Base-by-base conservation (phyloP, 2,888 invertebrate genomes). In the Iphiclides podalirius region DNA sequence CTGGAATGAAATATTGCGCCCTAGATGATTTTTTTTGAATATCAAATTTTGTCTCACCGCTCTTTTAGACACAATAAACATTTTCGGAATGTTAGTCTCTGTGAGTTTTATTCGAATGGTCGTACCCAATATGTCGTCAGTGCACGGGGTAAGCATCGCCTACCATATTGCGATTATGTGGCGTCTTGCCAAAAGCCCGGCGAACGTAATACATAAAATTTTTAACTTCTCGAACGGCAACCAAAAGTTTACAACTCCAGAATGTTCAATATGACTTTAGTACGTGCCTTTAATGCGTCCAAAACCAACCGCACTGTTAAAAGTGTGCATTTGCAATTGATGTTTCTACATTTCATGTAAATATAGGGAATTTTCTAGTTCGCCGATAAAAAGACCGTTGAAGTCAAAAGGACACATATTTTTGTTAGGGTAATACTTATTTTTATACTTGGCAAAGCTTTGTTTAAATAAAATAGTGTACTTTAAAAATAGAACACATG, bases 171-270 rank as follows among this genome's bases (percentile, higher is more conserved):
- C 39, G 34, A 39, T 39, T 40, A 44, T 42, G 44, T 44, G 44
- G 50, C 50, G 17, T 44, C 35, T 34, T 50, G 50, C 50, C 50
- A 50, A 40, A 11, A 50, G 44, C 34, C 20, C 17, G 34, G 16
- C 11, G 26, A 45, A 50, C 15, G 44, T 44, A 40, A 50, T 44
- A 39, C 35, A 50, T 40, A 44, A 45, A 44, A 45, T 50, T 34
- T 44, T 44, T 12, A 49, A 48, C 34, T 41, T 48, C 42, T 20
- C 31, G 26, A 37, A 33, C 16, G 34, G 31, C 17, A 28, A 37
- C 36, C 47, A 28, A 47, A 42, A 41, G 26, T 36, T 41, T 47
- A 40, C 40, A 16, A 46, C 39, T 38, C 13, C 26, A 23, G 46
- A 40, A 40, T 47, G 23, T 47, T 40, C 17, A 40, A 47, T 26